Percentiles rank a stretch among this genome's conserved stretches.
phyloP scores from a whole-genome alignment of 2,113 vertebrate genomes.

The Cyphomyrus discorhynchus region DNA sequence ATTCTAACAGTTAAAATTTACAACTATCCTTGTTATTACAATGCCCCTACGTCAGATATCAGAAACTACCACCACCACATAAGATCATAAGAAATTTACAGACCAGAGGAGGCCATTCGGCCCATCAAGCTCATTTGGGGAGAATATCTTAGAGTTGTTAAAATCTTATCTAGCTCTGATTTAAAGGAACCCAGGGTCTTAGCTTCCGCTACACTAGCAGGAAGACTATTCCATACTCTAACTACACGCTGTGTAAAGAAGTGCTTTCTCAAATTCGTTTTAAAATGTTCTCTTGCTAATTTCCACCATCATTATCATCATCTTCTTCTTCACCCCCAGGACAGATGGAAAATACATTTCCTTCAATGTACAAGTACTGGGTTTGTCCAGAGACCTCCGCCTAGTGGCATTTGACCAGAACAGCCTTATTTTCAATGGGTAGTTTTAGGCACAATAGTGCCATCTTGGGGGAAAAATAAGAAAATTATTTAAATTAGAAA shows the following conservation, averaged over 20 bases:
- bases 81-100: no score
- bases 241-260: no score
- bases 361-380: background rate
- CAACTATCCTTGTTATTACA: background rate
- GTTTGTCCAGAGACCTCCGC: background rate
- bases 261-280: no score
- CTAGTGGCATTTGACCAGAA: background rate
- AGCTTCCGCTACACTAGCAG: no score
- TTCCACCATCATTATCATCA: background rate
- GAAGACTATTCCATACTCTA: no score
- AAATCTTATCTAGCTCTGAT: no score
- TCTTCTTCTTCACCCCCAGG: background rate
- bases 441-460: background rate
- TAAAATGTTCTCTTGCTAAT: no score
- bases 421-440: background rate
- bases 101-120: no score
- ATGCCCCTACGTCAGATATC: background rate
- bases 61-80: background rate
- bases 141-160: no score
- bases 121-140: no score
- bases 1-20: background rate
- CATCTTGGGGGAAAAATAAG: background rate
- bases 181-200: no score
- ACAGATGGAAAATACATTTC: background rate
- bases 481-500: background rate